Evolutionary conservation across 2,888 invertebrate species (phyloP), one percentile per base, ranked within the genome.

Genomic region (Cantharis rustica): DNA sequence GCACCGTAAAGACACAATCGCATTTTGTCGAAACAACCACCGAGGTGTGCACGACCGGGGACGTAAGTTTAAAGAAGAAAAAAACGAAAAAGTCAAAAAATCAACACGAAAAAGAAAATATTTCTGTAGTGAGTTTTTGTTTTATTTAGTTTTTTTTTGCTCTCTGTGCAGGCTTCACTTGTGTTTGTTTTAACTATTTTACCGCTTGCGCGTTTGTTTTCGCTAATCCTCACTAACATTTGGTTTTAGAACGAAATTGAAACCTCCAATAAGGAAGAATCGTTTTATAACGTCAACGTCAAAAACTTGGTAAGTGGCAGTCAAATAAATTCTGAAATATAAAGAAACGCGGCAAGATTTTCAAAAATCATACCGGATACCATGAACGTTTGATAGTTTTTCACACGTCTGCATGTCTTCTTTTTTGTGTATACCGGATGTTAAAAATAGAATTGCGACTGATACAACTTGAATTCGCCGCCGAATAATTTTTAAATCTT

Each of bases 81-180:
- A 92, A 92, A 85, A 89, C 90, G 74, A 93, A 92, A 88, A 93
- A 92, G 85, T 90, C 90, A 71, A 91, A 92, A 86, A 92, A 91
- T 84, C 91, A 91, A 80, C 88, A 89, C 78, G 92, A 92, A 83
- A 92, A 92, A 86, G 92, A 93, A 85, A 93, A 92, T 84, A 92
- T 93, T 85, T 93, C 92, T 80, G 92, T 93, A 89, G 93, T 93
- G 88, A 92, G 91, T 90, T 81, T 76, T 69, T 71, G 76, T 68
- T 73, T 75, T 69, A 66, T 27, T 73, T 78, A 27, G 23, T 27
- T 77, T 80, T 75, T 79, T 78, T 78, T 73, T 78, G 76, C 80
- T 81, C 79, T 62, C 71, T 71, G 72, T 73, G 66, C 76, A 66
- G 20, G 26, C 31, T 78, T 80, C 70, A 82, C 80, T 84, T 84